Evolutionary conservation across 2,113 vertebrate genomes (phyloP), one percentile per base, ranked within the genome.

Genomic region (Neotoma lepida): DNA sequence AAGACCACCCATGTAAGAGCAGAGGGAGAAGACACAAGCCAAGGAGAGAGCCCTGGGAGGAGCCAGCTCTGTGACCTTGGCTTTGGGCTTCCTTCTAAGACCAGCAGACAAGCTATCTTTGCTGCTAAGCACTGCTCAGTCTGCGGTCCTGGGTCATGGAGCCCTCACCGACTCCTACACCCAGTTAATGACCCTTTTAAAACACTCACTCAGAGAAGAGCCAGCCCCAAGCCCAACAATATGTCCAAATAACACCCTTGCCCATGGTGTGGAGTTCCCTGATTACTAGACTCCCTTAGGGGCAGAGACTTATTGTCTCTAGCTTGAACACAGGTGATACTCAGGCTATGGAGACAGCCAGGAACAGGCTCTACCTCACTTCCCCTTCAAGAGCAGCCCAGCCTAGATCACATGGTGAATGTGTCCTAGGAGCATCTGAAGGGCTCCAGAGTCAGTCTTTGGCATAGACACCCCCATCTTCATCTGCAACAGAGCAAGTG

Each of bases 261-360:
- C 30, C n/a, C 0, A 0, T 2, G 17, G 1, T 1, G 0, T 2
- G 35, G 33, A n/a, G 17, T 35, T n/a, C 9, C 56, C 84, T 0
- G 18, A 49, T 9, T 35, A 24, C 24, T 6, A 61, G 64, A 15
- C 3, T 35, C 28, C 49, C 58, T 41, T 18, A 1, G 41, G 10
- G 17, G 35, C 28, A 35, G 66, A 54, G 46, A 15, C 44, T 7
- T 30, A 39, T 82, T 2, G 6, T 56, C 64, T 63, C 44, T 44
- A 28, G 66, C 41, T 10, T 15, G 14, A 24, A 24, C 0, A 4
- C 1, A 1, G 15, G 3, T 51, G 10, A 3, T 15, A 35, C 33
- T 70, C 15, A 0, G 6, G 30, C 24, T 13, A 17, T 4, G 4
- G n/a, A 87, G 61, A 33, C 22, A 5, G 49, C 46, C 41, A 6